Evolutionary conservation across 2,888 invertebrate genomes (phyloP), one percentile per base, ranked within the genome.

Genomic region (Drosophila pseudotalamancana): DNA sequence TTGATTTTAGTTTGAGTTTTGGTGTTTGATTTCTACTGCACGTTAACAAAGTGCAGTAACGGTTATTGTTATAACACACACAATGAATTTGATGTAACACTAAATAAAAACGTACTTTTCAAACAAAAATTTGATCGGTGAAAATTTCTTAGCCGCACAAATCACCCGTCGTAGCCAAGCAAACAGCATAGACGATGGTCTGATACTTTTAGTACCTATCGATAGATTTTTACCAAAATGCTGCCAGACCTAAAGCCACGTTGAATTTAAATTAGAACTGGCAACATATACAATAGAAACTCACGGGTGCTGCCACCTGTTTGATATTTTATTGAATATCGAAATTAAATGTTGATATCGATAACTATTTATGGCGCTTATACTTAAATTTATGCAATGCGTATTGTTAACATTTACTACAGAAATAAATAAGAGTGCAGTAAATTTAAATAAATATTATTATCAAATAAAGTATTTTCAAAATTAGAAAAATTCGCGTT

Each of bases 161-260:
- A 23, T n/a, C 53, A 40, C 34, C 56, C 37, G 35, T 51, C 50
- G 29, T 51, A 18, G 45, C 25, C 53, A 40, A 49, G 50, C 32
- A 62, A 51, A 19, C 37, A 35, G 21, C 23, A 31, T 39, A 27
- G 37, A 27, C 14, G 18, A 43, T 21, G 6, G 11, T 39, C 19
- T 27, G 4, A 31, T n/a, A n/a, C 37, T 37, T 31, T 48, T 32
- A 50, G 42, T 42, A 61, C 6, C 4, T 46, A 60, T 60, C 59
- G 55, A 29, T 21, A 37, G 0, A 11, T 3, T 19, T 12, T 19
- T 11, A 6, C 12, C 32, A 3, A 23, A 12, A 31, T 31, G 61
- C 6, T 60, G 59, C 60, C 59, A 59, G 59, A 59, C 61, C 60
- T 31, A 14, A 31, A 14, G 3, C 23, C 45, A 37, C 14, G 12